phyloP scores from a whole-genome alignment of 2,888 invertebrate genomes.

The Leptinotarsa rubiginosa region DNA sequence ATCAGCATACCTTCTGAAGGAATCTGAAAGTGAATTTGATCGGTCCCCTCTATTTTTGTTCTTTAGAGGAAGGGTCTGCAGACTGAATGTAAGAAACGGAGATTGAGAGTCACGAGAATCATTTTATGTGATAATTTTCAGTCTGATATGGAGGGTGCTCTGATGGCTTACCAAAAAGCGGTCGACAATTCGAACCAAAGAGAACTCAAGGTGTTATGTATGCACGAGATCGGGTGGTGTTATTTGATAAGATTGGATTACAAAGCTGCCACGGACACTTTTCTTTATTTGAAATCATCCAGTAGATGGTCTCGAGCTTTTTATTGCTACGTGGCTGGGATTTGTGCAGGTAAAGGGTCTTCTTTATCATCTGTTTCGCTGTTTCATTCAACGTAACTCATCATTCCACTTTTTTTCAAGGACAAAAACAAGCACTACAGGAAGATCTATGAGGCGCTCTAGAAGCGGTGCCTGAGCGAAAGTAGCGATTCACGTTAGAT shows the following conservation, averaged over 20 bases:
- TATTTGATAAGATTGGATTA: constrained; percentile 73
- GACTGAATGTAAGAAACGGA: constrained; percentile 70
- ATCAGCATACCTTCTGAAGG: constrained; percentile 68
- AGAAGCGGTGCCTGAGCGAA: too few relatives aligned
- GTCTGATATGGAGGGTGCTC: constrained; percentile 72
- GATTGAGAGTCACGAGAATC: neutral
- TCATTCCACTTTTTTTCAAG: too few relatives aligned
- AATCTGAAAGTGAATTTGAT: constrained; percentile 70
- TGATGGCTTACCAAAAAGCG: constrained; percentile 71
- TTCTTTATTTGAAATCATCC: constrained; percentile 70
- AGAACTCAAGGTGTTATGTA: constrained; percentile 73
- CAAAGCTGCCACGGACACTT: constrained; percentile 68
- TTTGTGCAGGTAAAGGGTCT: constrained; percentile 58
- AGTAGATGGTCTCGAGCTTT: constrained; percentile 77
- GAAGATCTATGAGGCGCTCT: too few relatives aligned
- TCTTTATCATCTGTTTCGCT: too few relatives aligned
- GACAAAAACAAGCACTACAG: too few relatives aligned
- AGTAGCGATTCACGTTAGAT: too few relatives aligned
- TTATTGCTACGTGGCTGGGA: constrained; percentile 73
- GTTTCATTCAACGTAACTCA: too few relatives aligned
- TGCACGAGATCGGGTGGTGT: constrained; percentile 76
- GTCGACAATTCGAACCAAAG: constrained; percentile 72
- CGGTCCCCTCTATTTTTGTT: constrained; percentile 76
- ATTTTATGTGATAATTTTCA: constrained; percentile 57
- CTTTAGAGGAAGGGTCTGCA: constrained; percentile 73